A percentile compares a stretch with the other conserved stretches of the same genome.
Conservation (phyloP, 2,113 vertebrate species). For the Oncorhynchus mykiss region DNA sequence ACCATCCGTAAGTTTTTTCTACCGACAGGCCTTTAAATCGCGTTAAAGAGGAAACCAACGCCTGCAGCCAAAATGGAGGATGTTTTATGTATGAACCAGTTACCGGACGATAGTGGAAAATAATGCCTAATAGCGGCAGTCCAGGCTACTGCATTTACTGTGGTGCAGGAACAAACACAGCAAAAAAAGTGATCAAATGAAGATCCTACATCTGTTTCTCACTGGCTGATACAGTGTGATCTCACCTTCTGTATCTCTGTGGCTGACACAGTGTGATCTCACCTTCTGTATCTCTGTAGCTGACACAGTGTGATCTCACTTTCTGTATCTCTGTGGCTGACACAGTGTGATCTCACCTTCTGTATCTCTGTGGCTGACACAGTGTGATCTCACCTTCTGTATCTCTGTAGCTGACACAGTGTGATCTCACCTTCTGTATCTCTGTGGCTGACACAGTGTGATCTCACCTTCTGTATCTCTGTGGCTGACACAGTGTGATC, state of each 20-base stretch:
- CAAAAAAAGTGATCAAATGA: too few relatives aligned
- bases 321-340: conserved; percentile 87
- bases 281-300: conserved; percentile 95
- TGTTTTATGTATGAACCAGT: too few relatives aligned
- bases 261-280: conserved; percentile 31
- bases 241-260: conserved; percentile 96
- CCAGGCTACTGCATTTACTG: too few relatives aligned
- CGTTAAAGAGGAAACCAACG: too few relatives aligned
- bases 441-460: conserved; percentile 62
- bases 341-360: conserved; percentile 77
- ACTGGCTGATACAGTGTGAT: too few relatives aligned
- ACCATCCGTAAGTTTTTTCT: too few relatives aligned
- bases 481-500: conserved; percentile 44
- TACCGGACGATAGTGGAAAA: too few relatives aligned
- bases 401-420: conserved; percentile 74
- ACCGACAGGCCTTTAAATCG: too few relatives aligned
- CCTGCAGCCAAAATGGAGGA: too few relatives aligned
- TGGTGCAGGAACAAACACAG: too few relatives aligned
- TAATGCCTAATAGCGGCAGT: too few relatives aligned
- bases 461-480: conserved; percentile 94
- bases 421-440: conserved; percentile 90
- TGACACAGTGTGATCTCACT: conserved; percentile 69
- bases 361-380: conserved; percentile 82
- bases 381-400: conserved; percentile 87
- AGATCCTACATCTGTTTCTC: too few relatives aligned